Evolutionary conservation across 2,113 vertebrate species (phyloP).

Genomic region (Sialia sialis): DNA sequence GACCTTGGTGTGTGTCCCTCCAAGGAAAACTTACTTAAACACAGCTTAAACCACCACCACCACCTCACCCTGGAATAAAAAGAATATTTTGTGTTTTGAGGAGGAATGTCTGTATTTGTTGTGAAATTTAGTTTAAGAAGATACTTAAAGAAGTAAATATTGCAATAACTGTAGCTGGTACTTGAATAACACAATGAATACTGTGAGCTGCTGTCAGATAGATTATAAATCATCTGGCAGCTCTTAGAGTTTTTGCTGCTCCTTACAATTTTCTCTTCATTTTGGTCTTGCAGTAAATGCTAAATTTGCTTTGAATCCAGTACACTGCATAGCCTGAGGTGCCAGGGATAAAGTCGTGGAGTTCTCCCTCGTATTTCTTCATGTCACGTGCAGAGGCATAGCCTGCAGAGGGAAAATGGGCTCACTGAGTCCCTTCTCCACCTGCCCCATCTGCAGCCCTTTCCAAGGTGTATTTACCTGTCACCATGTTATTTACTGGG

Average conservation of each 20-base stretch:
- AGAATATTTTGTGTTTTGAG: background rate
- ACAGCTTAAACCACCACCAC: background rate
- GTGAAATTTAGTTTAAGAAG: background rate
- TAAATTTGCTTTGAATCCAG: constrained; percentile 61
- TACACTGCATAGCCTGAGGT: constrained; percentile 58
- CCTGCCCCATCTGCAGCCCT: background rate
- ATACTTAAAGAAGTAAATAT: background rate
- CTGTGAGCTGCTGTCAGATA: fast-evolving
- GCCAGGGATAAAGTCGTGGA: constrained; percentile 70
- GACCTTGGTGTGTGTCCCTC: fast-evolving
- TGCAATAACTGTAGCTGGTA: background rate
- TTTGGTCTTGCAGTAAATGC: background rate
- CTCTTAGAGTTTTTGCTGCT: background rate
- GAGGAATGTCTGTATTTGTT: background rate
- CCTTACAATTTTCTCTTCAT: constrained; percentile 43
- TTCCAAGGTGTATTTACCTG: constrained; percentile 32
- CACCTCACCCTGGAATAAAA: fast-evolving
- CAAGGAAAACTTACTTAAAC: background rate
- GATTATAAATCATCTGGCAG: background rate
- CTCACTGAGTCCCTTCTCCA: fast-evolving
- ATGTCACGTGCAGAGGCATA: constrained; percentile 67
- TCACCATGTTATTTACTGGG: constrained; percentile 57
- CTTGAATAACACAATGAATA: fast-evolving
- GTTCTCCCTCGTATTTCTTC: constrained; percentile 70
- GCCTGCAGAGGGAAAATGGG: background rate